These are phyloP conservation scores for Gallinago solitaria DNA, from an alignment of 2,797 vertebrate genomes.

Conservation along the genomic window DNA sequence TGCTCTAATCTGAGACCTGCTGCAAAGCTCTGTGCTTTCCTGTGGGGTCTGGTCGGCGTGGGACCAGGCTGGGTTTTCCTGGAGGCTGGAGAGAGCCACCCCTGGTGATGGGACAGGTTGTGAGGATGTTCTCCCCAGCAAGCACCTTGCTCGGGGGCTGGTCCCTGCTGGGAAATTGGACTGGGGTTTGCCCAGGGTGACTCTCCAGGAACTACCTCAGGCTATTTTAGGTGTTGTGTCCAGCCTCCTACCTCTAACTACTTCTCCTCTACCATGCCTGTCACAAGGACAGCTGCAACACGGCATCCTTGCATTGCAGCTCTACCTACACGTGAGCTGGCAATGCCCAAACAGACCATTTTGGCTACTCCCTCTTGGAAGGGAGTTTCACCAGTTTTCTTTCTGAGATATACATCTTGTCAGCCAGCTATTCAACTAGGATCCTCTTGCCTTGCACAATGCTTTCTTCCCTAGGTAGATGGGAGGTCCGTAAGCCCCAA, in stretches of 20 bases:
- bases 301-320: no score
- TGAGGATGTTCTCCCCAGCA: neutral
- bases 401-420: accelerated
- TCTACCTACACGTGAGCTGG: neutral
- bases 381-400: neutral
- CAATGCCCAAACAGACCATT: neutral
- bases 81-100: neutral
- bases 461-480: neutral
- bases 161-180: neutral
- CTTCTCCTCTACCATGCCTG: neutral
- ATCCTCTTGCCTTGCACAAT: neutral
- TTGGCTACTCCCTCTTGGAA: neutral
- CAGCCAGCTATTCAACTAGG: accelerated
- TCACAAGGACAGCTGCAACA: accelerated
- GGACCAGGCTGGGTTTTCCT: neutral
- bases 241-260: neutral
- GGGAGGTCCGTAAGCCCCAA: neutral
- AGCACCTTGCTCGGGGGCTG: neutral
- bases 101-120: accelerated
- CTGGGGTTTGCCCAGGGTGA: accelerated
- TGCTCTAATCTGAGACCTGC: neutral
- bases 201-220: neutral
- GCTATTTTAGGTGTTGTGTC: neutral
- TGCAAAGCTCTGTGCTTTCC: neutral
- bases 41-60: accelerated